Evolutionary conservation across 2,797 vertebrate genomes (phyloP), one percentile per base, ranked within the genome.

Genomic region (Amblyopsis hoosieri): DNA sequence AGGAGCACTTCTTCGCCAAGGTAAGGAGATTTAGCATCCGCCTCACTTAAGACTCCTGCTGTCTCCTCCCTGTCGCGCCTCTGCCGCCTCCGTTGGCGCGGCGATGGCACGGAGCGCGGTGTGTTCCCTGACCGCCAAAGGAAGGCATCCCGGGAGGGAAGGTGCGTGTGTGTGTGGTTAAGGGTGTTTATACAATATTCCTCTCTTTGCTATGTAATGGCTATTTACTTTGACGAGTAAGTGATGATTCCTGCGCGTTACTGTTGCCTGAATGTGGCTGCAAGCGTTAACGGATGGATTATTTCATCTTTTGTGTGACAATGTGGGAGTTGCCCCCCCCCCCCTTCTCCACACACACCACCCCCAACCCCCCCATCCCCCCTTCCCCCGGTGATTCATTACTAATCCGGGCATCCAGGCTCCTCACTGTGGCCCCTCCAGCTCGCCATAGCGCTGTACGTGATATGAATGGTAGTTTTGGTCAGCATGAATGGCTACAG

Each of bases 391-490:
- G 79, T 89, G 87, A 89, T 89, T 89, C 87, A 85, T 89, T 85
- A 77, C 82, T 80, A 84, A 85, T 81, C 85, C 83, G 50, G 19
- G 33, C 53, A 75, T 82, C 78, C 78, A 23, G 71, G 78, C 76
- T 64, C 84, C 71, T 85, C 83, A 67, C 82, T 77, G 83, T 89
- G 88, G 87, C 85, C 69, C 69, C 84, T 83, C 79, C 23, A 67
- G 85, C 83, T 78, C 81, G 75, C 80, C 78, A 76, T 87, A 82
- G 85, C 73, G 64, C 72, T 78, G 80, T 86, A 89, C 81, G 81
- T 89, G 86, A 90, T 82, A 76, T 89, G 87, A 89, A 90, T 89
- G 87, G 77, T 75, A 80, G 85, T 87, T 87, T 85, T 74, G 19
- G 85, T 86, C 72, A 67, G 72, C 54, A 83, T 87, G 86, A 90